These are phyloP conservation scores for Drosophila athabasca DNA, from an alignment of 1,140 invertebrate genomes.

Conservation along the genomic window DNA sequence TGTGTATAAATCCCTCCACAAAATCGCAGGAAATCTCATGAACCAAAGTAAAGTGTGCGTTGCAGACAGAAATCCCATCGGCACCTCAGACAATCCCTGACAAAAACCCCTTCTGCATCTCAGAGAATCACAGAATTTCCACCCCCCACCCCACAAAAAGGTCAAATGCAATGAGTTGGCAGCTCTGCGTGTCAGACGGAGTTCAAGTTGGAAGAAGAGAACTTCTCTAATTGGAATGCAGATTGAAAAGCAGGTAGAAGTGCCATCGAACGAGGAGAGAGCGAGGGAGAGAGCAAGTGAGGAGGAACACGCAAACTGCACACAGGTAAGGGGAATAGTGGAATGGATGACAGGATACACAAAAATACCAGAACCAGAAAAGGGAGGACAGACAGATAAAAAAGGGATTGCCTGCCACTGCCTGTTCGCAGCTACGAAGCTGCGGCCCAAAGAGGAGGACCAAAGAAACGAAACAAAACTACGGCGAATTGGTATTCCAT, in stretches of 20 bases:
- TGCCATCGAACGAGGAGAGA: conserved; percentile 12
- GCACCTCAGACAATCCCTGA: not conserved
- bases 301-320: conserved; percentile 54
- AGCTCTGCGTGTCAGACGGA: conserved; percentile 48
- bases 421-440: not conserved
- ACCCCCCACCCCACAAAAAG: conserved; percentile 4
- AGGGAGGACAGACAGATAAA: conserved; percentile 32
- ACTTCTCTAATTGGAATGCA: conserved; percentile 72
- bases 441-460: not conserved
- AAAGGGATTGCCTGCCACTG: conserved; percentile 23
- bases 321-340: conserved; percentile 67
- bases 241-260: conserved; percentile 59
- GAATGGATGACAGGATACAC: conserved; percentile 69
- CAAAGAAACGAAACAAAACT: conserved; percentile 8
- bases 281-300: conserved; percentile 12
- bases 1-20: too few relatives aligned
- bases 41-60: conserved; percentile 11
- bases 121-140: conserved; percentile 13
- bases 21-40: not conserved
- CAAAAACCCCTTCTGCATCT: conserved; percentile 28
- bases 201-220: conserved; percentile 37
- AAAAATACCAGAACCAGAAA: conserved; percentile 41
- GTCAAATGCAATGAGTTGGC: conserved; percentile 51
- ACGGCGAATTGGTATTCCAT: conserved; percentile 61
- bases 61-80: conserved; percentile 13